Evolutionary conservation across 2,113 vertebrate genomes (phyloP).

Genomic region (Laticauda laticaudata): DNA sequence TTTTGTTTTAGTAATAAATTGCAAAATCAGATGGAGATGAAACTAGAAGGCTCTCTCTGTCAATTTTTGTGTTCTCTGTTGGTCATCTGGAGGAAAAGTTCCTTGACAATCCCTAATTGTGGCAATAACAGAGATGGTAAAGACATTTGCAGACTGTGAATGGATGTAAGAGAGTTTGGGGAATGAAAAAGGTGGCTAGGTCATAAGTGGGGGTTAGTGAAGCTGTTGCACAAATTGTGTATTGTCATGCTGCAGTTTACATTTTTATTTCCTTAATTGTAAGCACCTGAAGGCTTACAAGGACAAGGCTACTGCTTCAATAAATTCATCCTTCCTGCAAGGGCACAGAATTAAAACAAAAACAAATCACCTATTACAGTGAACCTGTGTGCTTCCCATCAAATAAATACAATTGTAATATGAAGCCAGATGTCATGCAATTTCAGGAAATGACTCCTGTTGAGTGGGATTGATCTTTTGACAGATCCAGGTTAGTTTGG

Average conservation of each 20-base stretch:
- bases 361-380: background rate
- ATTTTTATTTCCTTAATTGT: background rate
- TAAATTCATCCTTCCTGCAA: background rate
- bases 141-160: background rate
- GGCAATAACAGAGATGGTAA: background rate
- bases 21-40: background rate
- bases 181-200: background rate
- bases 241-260: background rate
- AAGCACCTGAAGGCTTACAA: background rate
- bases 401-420: background rate
- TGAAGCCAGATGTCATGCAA: background rate
- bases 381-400: background rate
- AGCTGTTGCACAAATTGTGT: background rate
- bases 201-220: background rate
- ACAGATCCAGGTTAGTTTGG: background rate
- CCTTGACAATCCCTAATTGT: background rate
- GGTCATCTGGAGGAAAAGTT: background rate
- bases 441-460: background rate
- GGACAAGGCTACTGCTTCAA: background rate
- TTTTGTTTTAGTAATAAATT: background rate
- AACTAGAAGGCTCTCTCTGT: background rate
- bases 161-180: background rate
- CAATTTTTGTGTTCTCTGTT: background rate
- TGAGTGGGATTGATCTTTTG: background rate
- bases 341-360: background rate